Evolutionary conservation across 1,140 invertebrate genomes (phyloP).

Genomic region (Trichomalopsis sarcophagae): DNA sequence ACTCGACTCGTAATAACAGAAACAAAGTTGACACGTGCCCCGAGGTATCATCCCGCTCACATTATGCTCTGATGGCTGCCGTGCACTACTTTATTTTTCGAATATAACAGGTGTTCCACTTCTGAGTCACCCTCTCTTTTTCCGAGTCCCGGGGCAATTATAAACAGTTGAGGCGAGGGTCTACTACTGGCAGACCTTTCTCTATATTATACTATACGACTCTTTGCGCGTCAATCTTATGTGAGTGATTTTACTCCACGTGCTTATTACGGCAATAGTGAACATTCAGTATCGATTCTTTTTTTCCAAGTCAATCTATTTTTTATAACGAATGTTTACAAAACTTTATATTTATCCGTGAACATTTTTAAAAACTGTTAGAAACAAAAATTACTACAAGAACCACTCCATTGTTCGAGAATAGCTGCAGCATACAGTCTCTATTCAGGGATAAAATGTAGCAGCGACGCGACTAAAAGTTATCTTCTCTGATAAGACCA

Average conservation of each 20-base stretch:
- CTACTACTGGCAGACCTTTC: background rate
- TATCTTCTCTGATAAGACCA: background rate
- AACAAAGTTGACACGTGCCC: constrained; percentile 3
- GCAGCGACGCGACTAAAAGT: background rate
- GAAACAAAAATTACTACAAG: no score
- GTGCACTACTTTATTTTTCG: constrained; percentile 12
- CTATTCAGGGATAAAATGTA: background rate
- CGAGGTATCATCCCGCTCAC: constrained; percentile 2
- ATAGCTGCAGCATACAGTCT: background rate
- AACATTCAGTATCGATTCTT: background rate
- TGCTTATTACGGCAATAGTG: background rate
- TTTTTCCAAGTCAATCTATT: background rate
- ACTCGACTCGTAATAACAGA: background rate
- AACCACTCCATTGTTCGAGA: background rate
- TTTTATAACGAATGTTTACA: no score
- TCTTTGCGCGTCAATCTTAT: constrained; percentile 5
- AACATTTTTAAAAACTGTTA: no score
- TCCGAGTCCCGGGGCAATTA: constrained; percentile 18
- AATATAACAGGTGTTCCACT: constrained; percentile 22
- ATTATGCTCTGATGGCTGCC: background rate
- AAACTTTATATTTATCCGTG: no score
- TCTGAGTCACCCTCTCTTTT: constrained; percentile 29
- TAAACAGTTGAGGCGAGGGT: constrained; percentile 18
- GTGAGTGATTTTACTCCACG: constrained; percentile 19
- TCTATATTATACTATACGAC: background rate